Percentiles rank a stretch among this genome's conserved stretches.
Evolutionary conservation across 2,113 vertebrate genomes (phyloP).

Genomic region (Stictonetta naevosa): DNA sequence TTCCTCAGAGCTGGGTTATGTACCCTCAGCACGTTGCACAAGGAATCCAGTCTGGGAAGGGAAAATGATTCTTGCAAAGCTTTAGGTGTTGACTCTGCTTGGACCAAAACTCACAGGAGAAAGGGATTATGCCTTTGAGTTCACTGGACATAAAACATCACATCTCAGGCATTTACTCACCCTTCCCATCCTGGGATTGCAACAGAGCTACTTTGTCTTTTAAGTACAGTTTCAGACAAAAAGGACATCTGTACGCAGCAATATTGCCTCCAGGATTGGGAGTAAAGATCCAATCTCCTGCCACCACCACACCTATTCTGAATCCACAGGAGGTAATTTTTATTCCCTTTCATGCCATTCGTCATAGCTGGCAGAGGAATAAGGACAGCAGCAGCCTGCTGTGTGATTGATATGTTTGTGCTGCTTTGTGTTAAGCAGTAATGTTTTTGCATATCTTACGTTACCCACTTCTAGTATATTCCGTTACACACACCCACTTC

Average conservation of each 20-base stretch:
- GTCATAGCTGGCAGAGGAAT: not conserved
- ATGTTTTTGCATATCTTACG: not conserved
- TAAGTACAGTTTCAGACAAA: not conserved
- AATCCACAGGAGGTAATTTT: not conserved
- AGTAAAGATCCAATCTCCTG: not conserved
- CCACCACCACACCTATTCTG: not conserved
- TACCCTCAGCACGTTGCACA: not conserved
- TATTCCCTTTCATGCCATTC: not conserved
- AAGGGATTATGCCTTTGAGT: not conserved
- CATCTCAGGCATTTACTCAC: not conserved
- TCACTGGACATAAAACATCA: not conserved
- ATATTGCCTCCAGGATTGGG: not conserved
- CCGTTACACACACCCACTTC: not conserved
- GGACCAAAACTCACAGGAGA: fast-evolving
- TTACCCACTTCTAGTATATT: not conserved
- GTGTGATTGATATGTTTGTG: fast-evolving
- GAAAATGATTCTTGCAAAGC: not conserved
- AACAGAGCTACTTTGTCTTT: not conserved
- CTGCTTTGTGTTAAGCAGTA: not conserved
- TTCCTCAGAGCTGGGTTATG: not conserved
- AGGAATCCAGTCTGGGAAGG: not conserved
- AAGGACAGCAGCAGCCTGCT: not conserved
- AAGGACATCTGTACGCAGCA: fast-evolving
- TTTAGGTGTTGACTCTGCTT: not conserved
- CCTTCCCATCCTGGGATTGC: not conserved